These are phyloP conservation scores for Cirrhinus molitorella DNA, from an alignment of 2,797 vertebrate genomes.

Conservation along the genomic window DNA sequence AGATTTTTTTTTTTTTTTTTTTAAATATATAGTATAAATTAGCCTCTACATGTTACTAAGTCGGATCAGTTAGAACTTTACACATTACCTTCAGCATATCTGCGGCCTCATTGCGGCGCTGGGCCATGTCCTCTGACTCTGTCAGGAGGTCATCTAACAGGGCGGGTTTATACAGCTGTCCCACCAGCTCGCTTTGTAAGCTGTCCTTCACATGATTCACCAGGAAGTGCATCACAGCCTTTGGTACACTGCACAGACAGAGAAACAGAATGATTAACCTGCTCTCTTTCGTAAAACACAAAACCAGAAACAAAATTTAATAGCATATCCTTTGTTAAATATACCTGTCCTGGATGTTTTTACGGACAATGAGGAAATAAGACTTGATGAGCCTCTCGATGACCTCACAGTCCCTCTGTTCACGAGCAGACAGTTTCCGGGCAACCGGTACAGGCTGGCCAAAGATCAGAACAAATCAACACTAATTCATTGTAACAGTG, in stretches of 20 bases:
- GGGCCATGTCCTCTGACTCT: constrained; percentile 98
- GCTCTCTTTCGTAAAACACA: background rate
- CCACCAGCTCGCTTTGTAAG: constrained; percentile 97
- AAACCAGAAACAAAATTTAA: background rate
- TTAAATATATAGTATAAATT: too few relatives aligned
- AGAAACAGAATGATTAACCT: background rate
- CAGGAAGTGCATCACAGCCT: constrained; percentile 99
- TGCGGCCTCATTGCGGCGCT: constrained; percentile 94
- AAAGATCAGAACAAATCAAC: constrained; percentile 11
- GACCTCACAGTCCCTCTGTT: constrained; percentile 97
- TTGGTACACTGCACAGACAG: constrained; percentile 87
- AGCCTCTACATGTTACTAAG: too few relatives aligned
- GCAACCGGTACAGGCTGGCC: constrained; percentile 93
- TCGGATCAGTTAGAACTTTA: too few relatives aligned
- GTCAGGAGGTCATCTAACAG: constrained; percentile 94
- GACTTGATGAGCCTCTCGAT: constrained; percentile 98
- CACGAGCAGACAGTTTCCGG: constrained; percentile 94
- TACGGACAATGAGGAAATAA: constrained; percentile 97
- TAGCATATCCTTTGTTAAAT: background rate
- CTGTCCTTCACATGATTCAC: constrained; percentile 98
- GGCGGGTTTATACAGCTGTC: constrained; percentile 92
- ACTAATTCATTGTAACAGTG: background rate
- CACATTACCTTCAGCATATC: constrained; percentile 99
- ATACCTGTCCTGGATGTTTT: constrained; percentile 99
- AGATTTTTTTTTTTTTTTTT: too few relatives aligned